Evolutionary conservation across 2,888 invertebrate species (phyloP).

Genomic region (Parnassius smintheus): DNA sequence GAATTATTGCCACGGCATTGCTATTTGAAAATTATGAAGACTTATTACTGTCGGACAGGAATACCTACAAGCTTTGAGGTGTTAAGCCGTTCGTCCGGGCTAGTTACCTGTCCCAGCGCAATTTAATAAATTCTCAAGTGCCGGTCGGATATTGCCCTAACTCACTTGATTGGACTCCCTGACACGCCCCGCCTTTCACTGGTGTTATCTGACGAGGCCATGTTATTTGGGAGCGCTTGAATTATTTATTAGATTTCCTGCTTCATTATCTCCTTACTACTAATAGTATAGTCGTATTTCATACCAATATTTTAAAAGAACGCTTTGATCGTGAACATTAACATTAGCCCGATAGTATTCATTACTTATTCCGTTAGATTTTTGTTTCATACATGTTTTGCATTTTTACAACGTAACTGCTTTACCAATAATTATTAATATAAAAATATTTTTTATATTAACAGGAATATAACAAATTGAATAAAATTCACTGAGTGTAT

Average conservation of each 20-base stretch:
- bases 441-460: too few species aligned
- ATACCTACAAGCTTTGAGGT: slow-evolving; percentile 17
- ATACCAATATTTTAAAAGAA: not conserved
- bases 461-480: too few species aligned
- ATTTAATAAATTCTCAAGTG: slow-evolving; percentile 25
- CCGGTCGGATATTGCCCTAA: slow-evolving; percentile 22
- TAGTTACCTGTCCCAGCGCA: slow-evolving; percentile 20
- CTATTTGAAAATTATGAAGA: not conserved
- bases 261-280: slow-evolving; percentile 1
- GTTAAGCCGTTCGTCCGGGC: slow-evolving; percentile 7
- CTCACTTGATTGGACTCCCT: slow-evolving; percentile 20
- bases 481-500: too few species aligned
- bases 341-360: too few species aligned
- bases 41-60: slow-evolving; percentile 1
- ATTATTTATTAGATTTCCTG: slow-evolving; percentile 13
- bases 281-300: not conserved
- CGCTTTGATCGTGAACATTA: too few species aligned
- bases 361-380: too few species aligned
- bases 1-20: not conserved
- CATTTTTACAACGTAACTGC: too few species aligned
- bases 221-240: slow-evolving; percentile 10
- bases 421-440: too few species aligned
- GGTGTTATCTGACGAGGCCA: slow-evolving; percentile 9
- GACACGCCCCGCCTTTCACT: slow-evolving; percentile 3
- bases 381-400: too few species aligned